Evolutionary conservation across 2,888 invertebrate species (phyloP).

Genomic region (Mongoloraphidia duomilia): DNA sequence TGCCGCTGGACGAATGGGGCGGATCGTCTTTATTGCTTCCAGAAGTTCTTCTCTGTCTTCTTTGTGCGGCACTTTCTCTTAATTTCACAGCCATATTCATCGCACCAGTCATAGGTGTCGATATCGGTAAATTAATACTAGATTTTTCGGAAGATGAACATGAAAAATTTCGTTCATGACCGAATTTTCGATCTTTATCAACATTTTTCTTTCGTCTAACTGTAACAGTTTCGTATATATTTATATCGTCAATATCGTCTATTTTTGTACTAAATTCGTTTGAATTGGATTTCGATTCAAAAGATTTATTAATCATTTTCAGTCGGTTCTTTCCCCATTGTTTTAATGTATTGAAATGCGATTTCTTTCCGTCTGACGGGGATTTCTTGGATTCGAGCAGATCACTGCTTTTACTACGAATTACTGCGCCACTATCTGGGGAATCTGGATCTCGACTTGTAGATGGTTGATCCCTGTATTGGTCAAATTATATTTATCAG

Average conservation of each 20-base stretch:
- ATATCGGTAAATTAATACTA: constrained; percentile 43
- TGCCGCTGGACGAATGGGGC: constrained; percentile 73
- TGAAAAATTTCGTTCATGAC: constrained; percentile 64
- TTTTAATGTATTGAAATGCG: constrained; percentile 67
- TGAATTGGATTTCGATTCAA: constrained; percentile 38
- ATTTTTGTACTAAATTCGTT: constrained; percentile 30
- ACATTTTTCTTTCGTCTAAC: constrained; percentile 43
- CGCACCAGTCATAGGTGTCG: constrained; percentile 37
- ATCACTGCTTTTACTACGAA: constrained; percentile 62
- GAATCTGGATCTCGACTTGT: constrained; percentile 31
- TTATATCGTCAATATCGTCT: constrained; percentile 42
- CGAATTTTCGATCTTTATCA: constrained; percentile 46
- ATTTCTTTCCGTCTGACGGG: constrained; percentile 44
- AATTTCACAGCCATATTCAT: constrained; percentile 54
- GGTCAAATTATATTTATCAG: not conserved
- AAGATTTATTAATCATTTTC: constrained; percentile 53
- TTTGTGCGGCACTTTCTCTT: constrained; percentile 57
- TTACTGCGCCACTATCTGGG: constrained; percentile 37
- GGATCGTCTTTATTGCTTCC: constrained; percentile 58
- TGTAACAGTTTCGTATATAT: constrained; percentile 51
- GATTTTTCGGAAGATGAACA: constrained; percentile 62
- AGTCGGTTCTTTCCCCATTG: constrained; percentile 74
- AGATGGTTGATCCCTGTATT: constrained; percentile 25
- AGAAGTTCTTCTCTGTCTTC: constrained; percentile 51
- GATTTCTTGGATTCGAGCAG: constrained; percentile 38